Conservation (phyloP, 2,888 invertebrate species). For the Nephrotoma appendiculata region DNA sequence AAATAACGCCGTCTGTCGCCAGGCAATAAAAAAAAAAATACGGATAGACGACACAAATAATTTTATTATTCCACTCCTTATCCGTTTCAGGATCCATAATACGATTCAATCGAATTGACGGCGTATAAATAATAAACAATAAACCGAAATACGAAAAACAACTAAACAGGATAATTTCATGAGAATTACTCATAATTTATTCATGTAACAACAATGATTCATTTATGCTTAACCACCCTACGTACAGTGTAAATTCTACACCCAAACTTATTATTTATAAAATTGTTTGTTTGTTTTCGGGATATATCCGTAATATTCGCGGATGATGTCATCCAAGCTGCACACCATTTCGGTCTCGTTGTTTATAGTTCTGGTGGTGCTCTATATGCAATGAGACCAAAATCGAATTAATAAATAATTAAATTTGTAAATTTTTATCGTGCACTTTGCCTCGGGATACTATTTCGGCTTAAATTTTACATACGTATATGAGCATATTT, state of each 20-base stretch:
- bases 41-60: not conserved
- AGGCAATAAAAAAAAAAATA: not conserved
- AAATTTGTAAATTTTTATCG: not conserved
- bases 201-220: not conserved
- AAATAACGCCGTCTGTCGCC: not conserved
- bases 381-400: not conserved
- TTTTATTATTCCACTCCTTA: not conserved
- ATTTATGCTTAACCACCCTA: not conserved
- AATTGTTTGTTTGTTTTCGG: not conserved
- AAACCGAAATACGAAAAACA: not conserved
- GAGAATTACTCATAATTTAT: not conserved
- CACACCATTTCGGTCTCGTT: not conserved
- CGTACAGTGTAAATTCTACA: no score
- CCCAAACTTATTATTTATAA: not conserved
- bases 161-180: not conserved
- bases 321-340: not conserved
- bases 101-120: not conserved
- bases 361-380: no score
- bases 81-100: not conserved
- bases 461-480: not conserved
- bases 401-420: not conserved
- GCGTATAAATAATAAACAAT: not conserved
- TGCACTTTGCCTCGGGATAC: not conserved
- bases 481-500: not conserved
- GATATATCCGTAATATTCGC: not conserved